A percentile compares a stretch with the other conserved stretches of the same genome.
Evolutionary conservation across 2,888 invertebrate genomes (phyloP).

Genomic region (Coecobrya sp.): DNA sequence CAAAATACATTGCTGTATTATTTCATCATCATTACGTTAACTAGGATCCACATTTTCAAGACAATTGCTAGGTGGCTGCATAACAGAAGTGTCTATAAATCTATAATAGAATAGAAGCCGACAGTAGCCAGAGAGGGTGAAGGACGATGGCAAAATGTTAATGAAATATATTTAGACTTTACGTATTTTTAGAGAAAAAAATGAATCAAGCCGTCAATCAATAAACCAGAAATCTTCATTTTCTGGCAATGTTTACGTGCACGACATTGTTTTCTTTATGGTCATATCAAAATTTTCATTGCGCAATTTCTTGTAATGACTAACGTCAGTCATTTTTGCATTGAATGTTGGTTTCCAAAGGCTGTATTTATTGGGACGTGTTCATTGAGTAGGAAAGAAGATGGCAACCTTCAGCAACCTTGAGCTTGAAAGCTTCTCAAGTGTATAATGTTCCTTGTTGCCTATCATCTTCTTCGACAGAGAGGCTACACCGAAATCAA

Average conservation of each 20-base stretch:
- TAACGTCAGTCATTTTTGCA: conserved; percentile 12
- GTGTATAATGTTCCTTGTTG: neutral
- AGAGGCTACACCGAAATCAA: conserved; percentile 11
- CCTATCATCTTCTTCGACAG: neutral
- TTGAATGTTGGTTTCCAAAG: neutral
- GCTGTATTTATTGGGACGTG: conserved; percentile 1
- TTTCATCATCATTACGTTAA: neutral
- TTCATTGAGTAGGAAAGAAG: conserved; percentile 34
- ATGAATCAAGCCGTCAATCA: neutral
- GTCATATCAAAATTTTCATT: neutral
- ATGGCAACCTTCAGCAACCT: conserved; percentile 78
- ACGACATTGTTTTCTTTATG: neutral
- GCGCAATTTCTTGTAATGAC: conserved; percentile 7
- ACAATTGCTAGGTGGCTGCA: too few relatives aligned
- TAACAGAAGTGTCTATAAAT: too few relatives aligned
- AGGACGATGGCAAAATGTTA: too few relatives aligned
- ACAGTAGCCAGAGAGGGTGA: too few relatives aligned
- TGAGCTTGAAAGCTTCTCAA: conserved; percentile 76
- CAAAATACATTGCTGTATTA: neutral
- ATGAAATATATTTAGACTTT: neutral
- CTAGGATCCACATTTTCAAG: too few relatives aligned
- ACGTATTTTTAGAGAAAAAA: neutral
- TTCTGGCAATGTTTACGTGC: neutral
- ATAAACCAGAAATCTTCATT: neutral
- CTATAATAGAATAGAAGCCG: too few relatives aligned